Conservation (phyloP, 2,888 invertebrate species). For the Anaspis maculata region DNA sequence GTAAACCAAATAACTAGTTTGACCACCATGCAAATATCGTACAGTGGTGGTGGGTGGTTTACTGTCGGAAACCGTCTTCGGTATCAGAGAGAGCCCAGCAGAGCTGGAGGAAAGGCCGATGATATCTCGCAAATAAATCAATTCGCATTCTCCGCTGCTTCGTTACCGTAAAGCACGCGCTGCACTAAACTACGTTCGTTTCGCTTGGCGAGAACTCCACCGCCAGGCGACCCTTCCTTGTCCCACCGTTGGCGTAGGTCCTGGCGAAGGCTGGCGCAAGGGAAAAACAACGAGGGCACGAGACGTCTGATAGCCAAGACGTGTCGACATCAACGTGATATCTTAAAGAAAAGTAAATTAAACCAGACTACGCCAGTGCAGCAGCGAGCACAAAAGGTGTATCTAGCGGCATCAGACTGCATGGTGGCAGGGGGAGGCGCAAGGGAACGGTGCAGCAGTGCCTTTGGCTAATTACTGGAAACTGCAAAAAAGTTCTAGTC, state of each 20-base stretch:
- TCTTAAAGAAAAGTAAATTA: constrained; percentile 17
- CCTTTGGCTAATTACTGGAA: too few species aligned
- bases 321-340: constrained; percentile 16
- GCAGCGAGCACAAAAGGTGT: background rate
- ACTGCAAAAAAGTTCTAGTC: too few species aligned
- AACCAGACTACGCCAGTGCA: constrained; percentile 10
- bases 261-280: background rate
- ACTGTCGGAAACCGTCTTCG: background rate
- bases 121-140: constrained; percentile 22
- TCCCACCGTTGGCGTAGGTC: constrained; percentile 1
- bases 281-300: constrained; percentile 1
- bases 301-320: constrained; percentile 14
- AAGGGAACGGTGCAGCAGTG: too few species aligned
- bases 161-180: constrained; percentile 23
- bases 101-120: constrained; percentile 10
- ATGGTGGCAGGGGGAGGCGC: too few species aligned
- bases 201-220: constrained; percentile 4
- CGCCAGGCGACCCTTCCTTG: constrained; percentile 4
- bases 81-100: background rate
- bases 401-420: too few species aligned
- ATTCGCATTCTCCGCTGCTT: constrained; percentile 20
- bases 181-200: constrained; percentile 16
- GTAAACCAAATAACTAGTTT: too few species aligned
- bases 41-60: background rate
- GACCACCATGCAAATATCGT: too few species aligned